phyloP scores from a whole-genome alignment of 1,140 invertebrate genomes.

The Magallana angulata region DNA sequence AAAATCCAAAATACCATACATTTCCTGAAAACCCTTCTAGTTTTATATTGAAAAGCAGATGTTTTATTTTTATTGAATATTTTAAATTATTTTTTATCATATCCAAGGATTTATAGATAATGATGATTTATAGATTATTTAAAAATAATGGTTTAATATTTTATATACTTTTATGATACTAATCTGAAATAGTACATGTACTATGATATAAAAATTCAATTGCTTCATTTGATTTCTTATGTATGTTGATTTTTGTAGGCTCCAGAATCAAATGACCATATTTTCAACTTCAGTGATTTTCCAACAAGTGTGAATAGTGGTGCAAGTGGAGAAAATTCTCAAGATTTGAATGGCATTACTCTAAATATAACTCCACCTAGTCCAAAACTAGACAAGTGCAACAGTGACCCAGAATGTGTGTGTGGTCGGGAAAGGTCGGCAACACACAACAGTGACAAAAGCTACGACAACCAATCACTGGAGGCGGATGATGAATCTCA shows the following conservation, averaged over 20 bases:
- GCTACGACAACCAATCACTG: conserved; percentile 43
- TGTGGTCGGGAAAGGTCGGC: conserved; percentile 32
- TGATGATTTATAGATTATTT: conserved; percentile 18
- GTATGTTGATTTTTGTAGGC: neutral
- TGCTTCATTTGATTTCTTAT: no score
- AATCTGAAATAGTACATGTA: no score
- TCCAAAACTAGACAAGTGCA: conserved; percentile 35
- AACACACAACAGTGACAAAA: conserved; percentile 8
- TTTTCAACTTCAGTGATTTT: conserved; percentile 16
- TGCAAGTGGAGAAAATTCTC: no score
- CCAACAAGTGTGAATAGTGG: neutral
- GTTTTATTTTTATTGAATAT: no score
- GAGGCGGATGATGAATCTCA: conserved; percentile 46
- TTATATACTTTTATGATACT: no score
- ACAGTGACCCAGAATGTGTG: conserved; percentile 25
- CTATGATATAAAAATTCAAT: no score
- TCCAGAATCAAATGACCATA: neutral
- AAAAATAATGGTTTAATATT: neutral
- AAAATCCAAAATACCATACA: no score
- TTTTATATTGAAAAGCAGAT: no score
- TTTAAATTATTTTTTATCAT: no score
- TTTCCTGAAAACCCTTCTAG: no score
- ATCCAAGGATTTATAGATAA: neutral
- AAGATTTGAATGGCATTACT: conserved; percentile 40
- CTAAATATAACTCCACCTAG: conserved; percentile 53